phyloP scores from a whole-genome alignment of 2,113 vertebrate species.

The Ictalurus punctatus region DNA sequence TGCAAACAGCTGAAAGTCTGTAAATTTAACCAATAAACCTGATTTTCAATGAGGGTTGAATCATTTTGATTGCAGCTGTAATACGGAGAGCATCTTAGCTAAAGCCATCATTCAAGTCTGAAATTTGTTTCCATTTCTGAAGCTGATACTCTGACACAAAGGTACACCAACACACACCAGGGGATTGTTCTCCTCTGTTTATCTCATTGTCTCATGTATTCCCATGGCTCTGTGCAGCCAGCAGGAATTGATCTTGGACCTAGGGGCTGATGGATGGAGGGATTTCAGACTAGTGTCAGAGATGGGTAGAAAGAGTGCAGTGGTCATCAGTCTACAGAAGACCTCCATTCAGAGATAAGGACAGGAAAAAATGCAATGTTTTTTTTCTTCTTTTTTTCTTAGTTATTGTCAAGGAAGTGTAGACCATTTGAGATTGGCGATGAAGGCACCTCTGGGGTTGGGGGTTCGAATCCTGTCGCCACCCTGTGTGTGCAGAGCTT shows the following conservation, averaged over 20 bases:
- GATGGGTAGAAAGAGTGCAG: neutral
- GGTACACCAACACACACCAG: too few species aligned
- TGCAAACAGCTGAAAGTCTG: too few species aligned
- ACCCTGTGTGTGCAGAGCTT: too few species aligned
- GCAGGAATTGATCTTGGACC: neutral
- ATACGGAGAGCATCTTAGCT: neutral
- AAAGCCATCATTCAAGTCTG: neutral
- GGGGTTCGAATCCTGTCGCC: too few species aligned
- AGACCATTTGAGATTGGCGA: neutral
- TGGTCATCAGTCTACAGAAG: neutral
- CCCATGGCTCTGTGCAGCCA: neutral
- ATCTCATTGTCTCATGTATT: neutral
- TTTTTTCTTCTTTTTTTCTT: neutral
- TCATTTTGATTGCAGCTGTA: too few species aligned
- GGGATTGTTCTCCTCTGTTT: neutral
- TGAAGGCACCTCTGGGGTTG: neutral
- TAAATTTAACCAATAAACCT: too few species aligned
- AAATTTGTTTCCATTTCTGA: neutral
- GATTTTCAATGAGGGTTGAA: too few species aligned
- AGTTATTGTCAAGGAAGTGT: neutral
- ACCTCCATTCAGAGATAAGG: conserved; percentile 9
- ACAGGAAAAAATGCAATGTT: neutral
- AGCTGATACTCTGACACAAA: neutral
- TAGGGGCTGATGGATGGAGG: neutral
- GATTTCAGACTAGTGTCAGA: conserved; percentile 1